Evolutionary conservation across 2,113 vertebrate genomes (phyloP).

Genomic region (Nerophis ophidion): DNA sequence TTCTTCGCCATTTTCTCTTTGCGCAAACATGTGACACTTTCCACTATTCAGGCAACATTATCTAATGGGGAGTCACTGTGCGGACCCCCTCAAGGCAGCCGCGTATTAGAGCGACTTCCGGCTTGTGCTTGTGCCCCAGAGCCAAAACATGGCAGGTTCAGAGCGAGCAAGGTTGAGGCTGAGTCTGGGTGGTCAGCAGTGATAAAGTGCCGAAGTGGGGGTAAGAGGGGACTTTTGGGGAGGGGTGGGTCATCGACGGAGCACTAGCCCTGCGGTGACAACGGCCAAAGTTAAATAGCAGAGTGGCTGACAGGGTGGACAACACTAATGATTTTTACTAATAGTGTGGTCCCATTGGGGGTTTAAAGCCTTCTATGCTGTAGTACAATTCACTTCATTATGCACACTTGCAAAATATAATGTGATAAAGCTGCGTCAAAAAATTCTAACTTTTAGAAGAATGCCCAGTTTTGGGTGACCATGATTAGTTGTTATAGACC

Average conservation of each 20-base stretch:
- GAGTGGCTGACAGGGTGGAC: conserved; percentile 8
- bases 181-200: conserved; percentile 66
- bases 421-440: no score
- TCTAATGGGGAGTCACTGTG: conserved; percentile 51
- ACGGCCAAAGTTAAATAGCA: conserved; percentile 40
- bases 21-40: conserved; percentile 67
- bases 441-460: no score
- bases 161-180: conserved; percentile 31
- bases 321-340: background rate
- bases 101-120: conserved; percentile 65
- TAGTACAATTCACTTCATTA: no score
- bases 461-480: no score
- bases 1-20: conserved; percentile 50
- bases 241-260: conserved; percentile 32
- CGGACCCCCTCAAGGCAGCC: conserved; percentile 37
- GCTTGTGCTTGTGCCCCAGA: conserved; percentile 30
- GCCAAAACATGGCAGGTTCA: conserved; percentile 49
- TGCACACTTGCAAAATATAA: no score
- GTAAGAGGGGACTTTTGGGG: no score
- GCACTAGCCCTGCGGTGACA: conserved; percentile 32
- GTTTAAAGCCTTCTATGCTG: no score
- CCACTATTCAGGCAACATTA: conserved; percentile 48
- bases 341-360: background rate
- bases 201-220: conserved; percentile 45
- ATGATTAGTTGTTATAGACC: no score